Percentiles rank a stretch among this genome's conserved stretches.
These are phyloP conservation scores for Heteromormyrus szaboi DNA, from an alignment of 2,797 vertebrate genomes.

Conservation along the genomic window DNA sequence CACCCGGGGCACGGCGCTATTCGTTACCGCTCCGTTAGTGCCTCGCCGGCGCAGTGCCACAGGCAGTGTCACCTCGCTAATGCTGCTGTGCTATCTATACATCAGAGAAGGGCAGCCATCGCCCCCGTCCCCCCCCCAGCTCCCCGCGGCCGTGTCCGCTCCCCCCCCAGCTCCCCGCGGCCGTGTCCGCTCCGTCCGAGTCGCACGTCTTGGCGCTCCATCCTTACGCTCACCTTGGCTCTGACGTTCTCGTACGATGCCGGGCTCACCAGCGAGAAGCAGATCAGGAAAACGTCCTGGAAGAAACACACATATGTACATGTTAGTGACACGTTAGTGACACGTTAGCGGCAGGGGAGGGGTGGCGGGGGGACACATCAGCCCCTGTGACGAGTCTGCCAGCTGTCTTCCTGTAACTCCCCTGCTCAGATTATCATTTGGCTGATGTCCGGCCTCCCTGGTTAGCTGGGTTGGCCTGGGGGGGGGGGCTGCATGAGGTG, in stretches of 20 bases:
- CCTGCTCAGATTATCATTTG: not conserved
- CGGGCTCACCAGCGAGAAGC: constrained; percentile 82
- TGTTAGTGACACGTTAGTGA: not conserved
- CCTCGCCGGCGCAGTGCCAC: not conserved
- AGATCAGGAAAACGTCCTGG: constrained; percentile 84
- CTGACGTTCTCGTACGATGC: constrained; percentile 83
- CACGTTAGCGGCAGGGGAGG: no score
- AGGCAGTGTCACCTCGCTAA: not conserved
- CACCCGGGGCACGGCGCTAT: not conserved
- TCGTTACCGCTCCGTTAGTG: not conserved
- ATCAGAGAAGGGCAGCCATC: not conserved
- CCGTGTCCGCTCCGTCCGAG: not conserved
- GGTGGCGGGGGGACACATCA: not conserved
- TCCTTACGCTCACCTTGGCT: constrained; percentile 67
- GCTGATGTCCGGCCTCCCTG: not conserved
- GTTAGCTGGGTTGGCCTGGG: not conserved
- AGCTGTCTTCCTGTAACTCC: not conserved
- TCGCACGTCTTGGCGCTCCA: not conserved
- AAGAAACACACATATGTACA: constrained; percentile 30
- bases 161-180: not conserved
- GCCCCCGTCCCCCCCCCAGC: not conserved
- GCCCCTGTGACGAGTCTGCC: not conserved
- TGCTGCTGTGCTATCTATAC: not conserved
- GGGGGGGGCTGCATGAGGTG: not conserved
- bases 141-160: not conserved